phyloP scores from a whole-genome alignment of 2,888 invertebrate genomes.

The Leptinotarsa haldemani region DNA sequence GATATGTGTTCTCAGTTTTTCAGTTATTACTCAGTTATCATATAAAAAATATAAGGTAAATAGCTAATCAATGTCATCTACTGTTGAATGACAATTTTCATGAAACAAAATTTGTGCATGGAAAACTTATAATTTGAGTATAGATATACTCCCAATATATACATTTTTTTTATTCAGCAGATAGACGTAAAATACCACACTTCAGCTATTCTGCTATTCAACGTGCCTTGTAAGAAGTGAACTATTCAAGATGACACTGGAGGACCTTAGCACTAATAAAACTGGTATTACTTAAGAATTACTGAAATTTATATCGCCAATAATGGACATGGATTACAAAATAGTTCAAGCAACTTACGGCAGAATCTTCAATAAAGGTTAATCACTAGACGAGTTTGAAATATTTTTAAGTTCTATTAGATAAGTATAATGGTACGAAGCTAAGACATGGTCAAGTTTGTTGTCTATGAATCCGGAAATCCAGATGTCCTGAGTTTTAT shows the following conservation, averaged over 20 bases:
- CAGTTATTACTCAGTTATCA: too few relatives aligned
- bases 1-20: too few relatives aligned
- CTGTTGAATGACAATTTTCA: too few relatives aligned
- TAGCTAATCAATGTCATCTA: too few relatives aligned
- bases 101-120: too few relatives aligned
- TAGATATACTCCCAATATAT: too few relatives aligned
- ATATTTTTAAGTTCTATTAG: background rate
- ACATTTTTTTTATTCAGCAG: too few relatives aligned
- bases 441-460: background rate
- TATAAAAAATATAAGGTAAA: too few relatives aligned
- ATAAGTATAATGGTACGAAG: background rate
- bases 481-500: too few relatives aligned
- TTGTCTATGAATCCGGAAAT: background rate
- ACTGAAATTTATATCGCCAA: constrained; percentile 30
- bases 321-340: constrained; percentile 19
- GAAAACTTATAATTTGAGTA: too few relatives aligned
- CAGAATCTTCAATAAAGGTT: background rate
- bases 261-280: constrained; percentile 40
- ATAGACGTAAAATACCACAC: too few relatives aligned
- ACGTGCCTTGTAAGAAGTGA: too few relatives aligned
- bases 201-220: background rate
- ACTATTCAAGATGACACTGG: constrained; percentile 23
- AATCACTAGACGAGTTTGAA: background rate
- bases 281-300: constrained; percentile 35
- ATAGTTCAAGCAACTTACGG: constrained; percentile 14